A percentile compares a stretch with the other conserved stretches of the same genome.
Conservation (phyloP, 2,797 vertebrate species). For the Bovichtus diacanthus region DNA sequence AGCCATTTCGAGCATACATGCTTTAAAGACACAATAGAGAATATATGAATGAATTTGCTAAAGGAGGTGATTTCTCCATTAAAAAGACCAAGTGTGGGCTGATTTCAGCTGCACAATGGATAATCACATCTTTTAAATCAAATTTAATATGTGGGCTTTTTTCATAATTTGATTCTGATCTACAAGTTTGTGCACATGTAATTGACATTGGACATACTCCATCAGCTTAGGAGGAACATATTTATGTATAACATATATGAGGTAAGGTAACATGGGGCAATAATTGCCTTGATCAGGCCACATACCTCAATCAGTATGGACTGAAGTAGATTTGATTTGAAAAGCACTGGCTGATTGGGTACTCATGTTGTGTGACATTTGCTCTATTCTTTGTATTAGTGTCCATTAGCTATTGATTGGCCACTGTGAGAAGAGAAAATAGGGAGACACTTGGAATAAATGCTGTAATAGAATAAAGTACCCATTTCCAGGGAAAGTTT, state of each 20-base stretch:
- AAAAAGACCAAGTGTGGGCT: slow-evolving; percentile 32
- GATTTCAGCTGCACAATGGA: slow-evolving; percentile 23
- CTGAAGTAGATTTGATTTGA: slow-evolving; percentile 62
- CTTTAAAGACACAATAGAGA: slow-evolving; percentile 56
- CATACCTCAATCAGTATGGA: slow-evolving; percentile 36
- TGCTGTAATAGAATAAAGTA: slow-evolving; percentile 24
- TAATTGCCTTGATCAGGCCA: slow-evolving; percentile 62
- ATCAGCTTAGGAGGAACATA: background rate
- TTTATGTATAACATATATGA: slow-evolving; percentile 4
- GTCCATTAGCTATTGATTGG: slow-evolving; percentile 69
- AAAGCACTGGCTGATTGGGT: slow-evolving; percentile 64
- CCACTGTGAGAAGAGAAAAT: slow-evolving; percentile 40
- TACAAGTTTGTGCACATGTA: slow-evolving; percentile 6
- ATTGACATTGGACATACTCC: background rate
- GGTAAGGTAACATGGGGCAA: slow-evolving; percentile 1
- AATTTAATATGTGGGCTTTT: slow-evolving; percentile 33
- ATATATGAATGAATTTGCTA: slow-evolving; percentile 53
- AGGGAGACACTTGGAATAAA: slow-evolving; percentile 55
- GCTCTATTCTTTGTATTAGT: slow-evolving; percentile 59
- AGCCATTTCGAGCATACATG: slow-evolving; percentile 50
- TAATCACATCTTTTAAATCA: slow-evolving; percentile 31
- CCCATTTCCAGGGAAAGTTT: slow-evolving; percentile 20
- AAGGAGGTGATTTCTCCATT: slow-evolving; percentile 43
- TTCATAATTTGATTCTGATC: slow-evolving; percentile 12
- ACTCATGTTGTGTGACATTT: slow-evolving; percentile 60